phyloP scores from a whole-genome alignment of 2,113 vertebrate genomes.

The Cyanistes caeruleus region DNA sequence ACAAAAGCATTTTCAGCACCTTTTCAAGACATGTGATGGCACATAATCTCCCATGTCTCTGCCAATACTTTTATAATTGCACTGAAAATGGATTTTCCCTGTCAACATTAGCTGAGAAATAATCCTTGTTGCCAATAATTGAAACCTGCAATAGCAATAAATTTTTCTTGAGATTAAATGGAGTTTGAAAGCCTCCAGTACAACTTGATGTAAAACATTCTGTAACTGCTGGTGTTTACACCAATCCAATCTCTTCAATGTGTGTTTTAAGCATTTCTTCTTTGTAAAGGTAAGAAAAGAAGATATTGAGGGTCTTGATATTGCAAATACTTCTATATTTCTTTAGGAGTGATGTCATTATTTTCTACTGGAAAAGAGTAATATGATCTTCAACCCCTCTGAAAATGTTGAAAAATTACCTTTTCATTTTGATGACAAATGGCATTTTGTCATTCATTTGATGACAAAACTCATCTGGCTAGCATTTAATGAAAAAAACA shows the following conservation, averaged over 20 bases:
- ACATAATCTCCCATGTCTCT: neutral
- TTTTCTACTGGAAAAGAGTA: neutral
- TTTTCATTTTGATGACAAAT: neutral
- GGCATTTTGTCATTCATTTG: neutral
- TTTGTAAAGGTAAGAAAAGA: neutral
- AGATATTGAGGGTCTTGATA: neutral
- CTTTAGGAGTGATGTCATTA: neutral
- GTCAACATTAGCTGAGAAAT: neutral
- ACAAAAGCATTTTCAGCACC: constrained; percentile 20
- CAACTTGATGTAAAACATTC: neutral
- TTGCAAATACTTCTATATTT: neutral
- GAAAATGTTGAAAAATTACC: neutral
- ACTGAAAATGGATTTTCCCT: constrained; percentile 5
- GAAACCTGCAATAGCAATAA: neutral
- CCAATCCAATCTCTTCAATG: neutral
- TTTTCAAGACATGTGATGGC: neutral
- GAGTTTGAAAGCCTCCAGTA: constrained; percentile 1
- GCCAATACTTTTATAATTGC: neutral
- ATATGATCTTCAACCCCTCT: neutral
- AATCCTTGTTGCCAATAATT: constrained; percentile 3
- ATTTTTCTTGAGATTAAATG: neutral
- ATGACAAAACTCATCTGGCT: neutral
- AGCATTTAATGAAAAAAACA: neutral
- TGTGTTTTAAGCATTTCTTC: neutral
- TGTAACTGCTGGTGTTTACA: neutral